phyloP scores from a whole-genome alignment of 2,888 invertebrate species.

The Gortyna flavago region DNA sequence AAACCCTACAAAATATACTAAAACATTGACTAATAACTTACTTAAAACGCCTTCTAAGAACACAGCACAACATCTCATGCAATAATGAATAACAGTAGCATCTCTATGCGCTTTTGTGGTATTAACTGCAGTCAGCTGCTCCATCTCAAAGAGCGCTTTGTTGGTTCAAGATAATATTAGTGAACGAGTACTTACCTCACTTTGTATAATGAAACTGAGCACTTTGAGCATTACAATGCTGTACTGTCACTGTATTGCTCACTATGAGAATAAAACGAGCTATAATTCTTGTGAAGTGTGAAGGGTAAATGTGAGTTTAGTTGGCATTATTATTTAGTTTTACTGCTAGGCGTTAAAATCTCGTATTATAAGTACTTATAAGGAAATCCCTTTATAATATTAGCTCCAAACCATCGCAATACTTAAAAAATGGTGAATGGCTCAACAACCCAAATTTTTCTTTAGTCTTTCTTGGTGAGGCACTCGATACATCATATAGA shows the following conservation, averaged over 20 bases:
- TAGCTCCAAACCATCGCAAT: neutral
- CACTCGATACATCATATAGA: no score
- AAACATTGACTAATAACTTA: neutral
- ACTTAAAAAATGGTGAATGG: neutral
- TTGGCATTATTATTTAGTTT: neutral
- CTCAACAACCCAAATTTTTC: neutral
- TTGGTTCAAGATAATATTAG: slow-evolving; percentile 75
- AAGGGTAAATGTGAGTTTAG: neutral
- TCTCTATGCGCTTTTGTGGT: slow-evolving; percentile 70
- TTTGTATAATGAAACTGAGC: slow-evolving; percentile 63
- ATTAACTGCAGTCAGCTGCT: slow-evolving; percentile 69
- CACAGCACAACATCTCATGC: slow-evolving; percentile 60
- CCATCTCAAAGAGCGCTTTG: slow-evolving; percentile 74
- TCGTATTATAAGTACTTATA: neutral
- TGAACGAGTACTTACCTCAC: slow-evolving; percentile 68
- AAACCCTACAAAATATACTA: neutral
- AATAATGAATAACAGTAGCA: slow-evolving; percentile 67
- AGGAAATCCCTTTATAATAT: neutral
- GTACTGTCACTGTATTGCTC: slow-evolving; percentile 46
- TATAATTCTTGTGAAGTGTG: slow-evolving; percentile 1
- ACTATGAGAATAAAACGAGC: slow-evolving; percentile 18
- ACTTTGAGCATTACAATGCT: slow-evolving; percentile 61
- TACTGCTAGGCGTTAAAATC: neutral
- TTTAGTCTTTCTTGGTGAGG: neutral
- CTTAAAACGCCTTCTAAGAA: slow-evolving; percentile 35